Evolutionary conservation across 2,888 invertebrate species (phyloP).

Genomic region (Brachynemurus nebulosus): DNA sequence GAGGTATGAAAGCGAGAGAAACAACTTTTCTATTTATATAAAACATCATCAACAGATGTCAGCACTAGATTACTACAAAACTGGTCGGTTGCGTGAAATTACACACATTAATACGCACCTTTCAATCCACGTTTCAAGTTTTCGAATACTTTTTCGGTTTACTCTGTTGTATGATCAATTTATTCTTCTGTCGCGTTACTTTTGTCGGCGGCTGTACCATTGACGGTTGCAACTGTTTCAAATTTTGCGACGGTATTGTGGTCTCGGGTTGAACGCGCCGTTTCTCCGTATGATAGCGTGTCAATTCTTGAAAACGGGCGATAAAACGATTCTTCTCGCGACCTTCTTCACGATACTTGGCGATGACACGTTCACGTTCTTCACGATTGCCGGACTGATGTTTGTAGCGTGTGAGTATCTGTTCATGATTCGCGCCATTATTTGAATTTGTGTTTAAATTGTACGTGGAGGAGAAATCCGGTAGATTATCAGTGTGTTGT

Average conservation of each 20-base stretch:
- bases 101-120: too few species aligned
- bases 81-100: too few species aligned
- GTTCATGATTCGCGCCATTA: constrained; percentile 21
- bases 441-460: constrained; percentile 10
- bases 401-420: constrained; percentile 3
- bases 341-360: constrained; percentile 29
- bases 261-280: constrained; percentile 33
- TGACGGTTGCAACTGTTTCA: constrained; percentile 49
- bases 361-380: constrained; percentile 2
- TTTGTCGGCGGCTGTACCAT: constrained; percentile 54
- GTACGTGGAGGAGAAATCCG: constrained; percentile 13
- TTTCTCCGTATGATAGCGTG: constrained; percentile 30
- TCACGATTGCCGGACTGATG: constrained; percentile 9
- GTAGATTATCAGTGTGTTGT: neutral
- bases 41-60: too few species aligned
- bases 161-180: constrained; percentile 63
- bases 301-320: constrained; percentile 35
- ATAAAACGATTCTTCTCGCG: constrained; percentile 38
- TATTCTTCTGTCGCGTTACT: constrained; percentile 71
- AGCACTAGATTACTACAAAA: too few species aligned
- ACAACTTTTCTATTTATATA: too few species aligned
- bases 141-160: constrained; percentile 24
- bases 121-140: too few species aligned
- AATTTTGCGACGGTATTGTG: constrained; percentile 49
- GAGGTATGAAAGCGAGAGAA: too few species aligned